Percentiles rank a stretch among this genome's conserved stretches.
Conservation (phyloP, 1,140 invertebrate genomes). For the Tetragonula clypearis region DNA sequence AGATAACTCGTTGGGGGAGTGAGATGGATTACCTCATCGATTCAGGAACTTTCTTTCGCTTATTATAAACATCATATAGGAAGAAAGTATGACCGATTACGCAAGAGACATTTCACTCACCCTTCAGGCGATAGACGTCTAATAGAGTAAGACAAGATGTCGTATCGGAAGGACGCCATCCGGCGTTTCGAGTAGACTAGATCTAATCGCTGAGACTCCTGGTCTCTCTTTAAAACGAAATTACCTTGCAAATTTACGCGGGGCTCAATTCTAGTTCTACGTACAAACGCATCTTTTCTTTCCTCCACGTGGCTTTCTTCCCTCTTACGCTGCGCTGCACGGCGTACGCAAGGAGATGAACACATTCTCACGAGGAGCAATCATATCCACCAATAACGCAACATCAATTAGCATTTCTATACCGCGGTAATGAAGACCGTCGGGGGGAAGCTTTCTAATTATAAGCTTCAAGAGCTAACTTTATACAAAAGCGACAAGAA, state of each 20-base stretch:
- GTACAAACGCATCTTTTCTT: background rate
- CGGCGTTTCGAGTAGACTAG: background rate
- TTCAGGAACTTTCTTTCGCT: constrained; percentile 43
- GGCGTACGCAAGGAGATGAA: background rate
- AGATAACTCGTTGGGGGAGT: constrained; percentile 34
- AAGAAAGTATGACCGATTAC: constrained; percentile 50
- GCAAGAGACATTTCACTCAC: constrained; percentile 41
- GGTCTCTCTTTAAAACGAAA: background rate
- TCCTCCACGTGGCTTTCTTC: background rate
- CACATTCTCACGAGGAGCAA: constrained; percentile 26
- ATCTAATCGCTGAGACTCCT: background rate
- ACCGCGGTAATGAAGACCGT: background rate
- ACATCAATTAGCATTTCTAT: constrained; percentile 23
- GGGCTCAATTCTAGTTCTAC: background rate
- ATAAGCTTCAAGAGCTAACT: background rate
- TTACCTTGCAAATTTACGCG: background rate
- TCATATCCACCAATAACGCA: constrained; percentile 17
- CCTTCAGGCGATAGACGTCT: constrained; percentile 21
- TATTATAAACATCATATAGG: constrained; percentile 28
- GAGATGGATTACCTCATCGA: constrained; percentile 40
- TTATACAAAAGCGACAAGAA: background rate
- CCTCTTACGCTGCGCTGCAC: background rate
- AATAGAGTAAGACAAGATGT: background rate
- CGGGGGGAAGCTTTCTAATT: constrained; percentile 5
- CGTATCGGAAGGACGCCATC: background rate